phyloP scores from a whole-genome alignment of 2,888 invertebrate genomes.

The Patella pellucida region DNA sequence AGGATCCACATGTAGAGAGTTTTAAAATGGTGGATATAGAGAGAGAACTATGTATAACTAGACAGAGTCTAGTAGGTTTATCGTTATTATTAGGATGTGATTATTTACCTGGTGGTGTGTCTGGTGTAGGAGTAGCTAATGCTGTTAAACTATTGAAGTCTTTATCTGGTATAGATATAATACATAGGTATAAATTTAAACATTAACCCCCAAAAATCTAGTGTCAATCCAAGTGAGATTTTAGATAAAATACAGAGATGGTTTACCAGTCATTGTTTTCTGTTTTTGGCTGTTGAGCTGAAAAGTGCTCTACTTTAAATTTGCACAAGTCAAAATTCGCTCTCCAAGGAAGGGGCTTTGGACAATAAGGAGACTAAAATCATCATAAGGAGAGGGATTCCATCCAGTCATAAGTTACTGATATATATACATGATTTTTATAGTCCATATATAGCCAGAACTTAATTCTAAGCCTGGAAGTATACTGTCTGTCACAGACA shows the following conservation, averaged over 20 bases:
- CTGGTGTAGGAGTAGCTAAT: conserved; percentile 82
- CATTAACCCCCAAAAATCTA: too few species aligned
- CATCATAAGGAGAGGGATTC: too few species aligned
- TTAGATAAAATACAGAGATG: background rate
- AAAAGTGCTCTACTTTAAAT: background rate
- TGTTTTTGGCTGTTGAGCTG: background rate
- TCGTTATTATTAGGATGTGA: conserved; percentile 91
- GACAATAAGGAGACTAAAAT: too few species aligned
- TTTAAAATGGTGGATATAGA: conserved; percentile 82
- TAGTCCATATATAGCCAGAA: too few species aligned
- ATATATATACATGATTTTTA: too few species aligned
- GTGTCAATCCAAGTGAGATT: too few species aligned
- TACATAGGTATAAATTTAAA: conserved; percentile 47
- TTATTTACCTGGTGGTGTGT: conserved; percentile 81
- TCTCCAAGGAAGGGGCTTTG: too few species aligned
- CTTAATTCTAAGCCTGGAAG: too few species aligned
- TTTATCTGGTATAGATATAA: conserved; percentile 41
- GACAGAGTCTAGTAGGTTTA: conserved; percentile 86
- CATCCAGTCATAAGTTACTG: too few species aligned
- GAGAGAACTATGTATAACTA: conserved; percentile 79
- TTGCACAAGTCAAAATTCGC: too few species aligned
- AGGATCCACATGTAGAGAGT: conserved; percentile 71
- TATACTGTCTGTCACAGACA: too few species aligned
- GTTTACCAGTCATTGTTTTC: background rate
- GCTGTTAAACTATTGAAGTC: conserved; percentile 76